A percentile compares a stretch with the other conserved stretches of the same genome.
Evolutionary conservation across 92 coral and sea anemone species (phyloP).

Genomic region (Scolanthus callimorphus): DNA sequence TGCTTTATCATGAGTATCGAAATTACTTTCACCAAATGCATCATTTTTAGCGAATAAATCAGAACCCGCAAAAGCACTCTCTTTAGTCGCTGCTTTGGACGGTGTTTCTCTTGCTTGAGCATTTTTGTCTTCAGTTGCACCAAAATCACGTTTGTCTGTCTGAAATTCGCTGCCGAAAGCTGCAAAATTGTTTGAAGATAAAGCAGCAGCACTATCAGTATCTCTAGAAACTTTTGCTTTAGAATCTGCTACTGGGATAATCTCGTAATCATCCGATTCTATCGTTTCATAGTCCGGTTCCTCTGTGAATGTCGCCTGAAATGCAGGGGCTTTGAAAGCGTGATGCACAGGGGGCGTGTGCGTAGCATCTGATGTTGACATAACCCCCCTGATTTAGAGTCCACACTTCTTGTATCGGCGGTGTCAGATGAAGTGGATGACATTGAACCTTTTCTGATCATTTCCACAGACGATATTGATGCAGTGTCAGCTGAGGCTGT

Average conservation of each 20-base stretch:
- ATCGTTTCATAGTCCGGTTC: constrained; percentile 29
- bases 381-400: constrained; percentile 22
- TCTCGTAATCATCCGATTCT: constrained; percentile 17
- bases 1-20: constrained; percentile 11
- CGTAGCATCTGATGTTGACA: neutral
- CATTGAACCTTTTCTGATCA: constrained; percentile 63
- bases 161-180: neutral
- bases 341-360: neutral
- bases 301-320: neutral
- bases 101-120: too few relatives aligned
- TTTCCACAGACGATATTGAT: constrained; percentile 53
- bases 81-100: neutral
- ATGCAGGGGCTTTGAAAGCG: neutral
- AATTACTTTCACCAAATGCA: constrained; percentile 12
- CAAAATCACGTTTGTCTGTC: neutral
- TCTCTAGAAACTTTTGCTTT: constrained; percentile 1
- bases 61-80: neutral
- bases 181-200: too few relatives aligned
- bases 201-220: too few relatives aligned
- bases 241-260: constrained; percentile 5
- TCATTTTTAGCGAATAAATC: constrained; percentile 19
- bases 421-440: constrained; percentile 70
- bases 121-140: neutral
- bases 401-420: constrained; percentile 23
- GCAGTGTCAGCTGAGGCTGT: constrained; percentile 51